Base-by-base conservation (phyloP, 2,888 invertebrate species). In the Rotaria magnacalcarata region DNA sequence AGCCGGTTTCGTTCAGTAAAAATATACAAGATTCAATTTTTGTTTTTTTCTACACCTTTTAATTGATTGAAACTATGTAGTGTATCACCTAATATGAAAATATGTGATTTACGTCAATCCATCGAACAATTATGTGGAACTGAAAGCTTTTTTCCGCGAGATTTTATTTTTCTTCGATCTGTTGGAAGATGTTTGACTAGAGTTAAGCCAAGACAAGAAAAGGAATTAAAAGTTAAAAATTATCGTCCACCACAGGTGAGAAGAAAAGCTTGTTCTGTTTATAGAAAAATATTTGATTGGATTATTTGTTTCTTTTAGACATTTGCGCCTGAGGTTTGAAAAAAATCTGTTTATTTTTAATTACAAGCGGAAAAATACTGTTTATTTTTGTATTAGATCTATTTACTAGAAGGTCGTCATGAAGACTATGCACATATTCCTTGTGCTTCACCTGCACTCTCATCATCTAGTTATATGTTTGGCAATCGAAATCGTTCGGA, bases 141-240 rank as follows among this genome's bases (percentile, higher is more conserved):
- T 84, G 92, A 92, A 52, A 89, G 89, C 4, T 47, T n/a, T 80
- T 88, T 92, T 19, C 92, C 92, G 19, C 88, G 90, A 85, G 91
- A 92, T 87, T 92, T 90, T 89, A 91, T 92, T 84, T 92, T 92
- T 88, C 90, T 92, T 27, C 90, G 91, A 88, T 91, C 92, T 88
- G 92, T 92, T n/a, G 92, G 92, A n/a, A 89, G 92, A 88, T 92
- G 92, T 89, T 91, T 92, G 88, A 92, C 92, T 74, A 90, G 90
- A 90, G 90, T 92, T 87, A 91, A 91, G 88, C 89, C 90, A 21
- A 90, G 91, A 87, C 92, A 92, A 89, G 92, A 92, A 89, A 89
- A 90, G 87, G 90, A 91, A 87, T 88, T 92, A 88, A 92, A 92
- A 89, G 92, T 91, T 85, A 92, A 92, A 89, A 90, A 91, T 89